Base-by-base conservation (phyloP, 2,888 invertebrate genomes). In the Eupithecia vulgata region DNA sequence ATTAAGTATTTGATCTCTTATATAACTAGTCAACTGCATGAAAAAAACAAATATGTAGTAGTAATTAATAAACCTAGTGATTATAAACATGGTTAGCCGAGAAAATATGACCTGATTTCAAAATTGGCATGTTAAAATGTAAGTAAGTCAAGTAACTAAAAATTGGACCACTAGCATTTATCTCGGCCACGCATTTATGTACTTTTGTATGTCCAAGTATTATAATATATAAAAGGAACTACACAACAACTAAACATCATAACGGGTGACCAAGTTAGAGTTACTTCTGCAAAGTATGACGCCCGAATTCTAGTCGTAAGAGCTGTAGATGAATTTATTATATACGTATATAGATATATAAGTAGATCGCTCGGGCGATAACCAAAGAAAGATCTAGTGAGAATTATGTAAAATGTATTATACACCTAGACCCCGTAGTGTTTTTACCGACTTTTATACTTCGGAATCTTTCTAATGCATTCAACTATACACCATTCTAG, bases 361-460 rank as follows among this genome's bases (percentile, higher is more conserved):
- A 30, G 30, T 78, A 74, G 66, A 65, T 80, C 81, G 81, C 80
- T 30, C 12, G 68, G 42, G 88, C 87, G 88, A 87, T n/a, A n/a
- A 85, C 78, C 79, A 86, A 85, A 84, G 92, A 92, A 92, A 91
- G 91, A 86, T 85, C 90, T 92, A 93, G 92, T 93, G 92, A 93
- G 92, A 93, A 83, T 82, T 83, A 80, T 81, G 78, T 85, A 87
- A 77, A 88, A 85, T 88, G 89, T 91, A 91, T 87, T 89, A 87
- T 91, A 91, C 85, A 91, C 86, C 84, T 88, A 89, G 86, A 80
- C 82, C 90, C 90, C 81, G 87, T 92, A 92, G 92, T 90, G 84
- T 93, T 93, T 93, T 90, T 93, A 93, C 91, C 84, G 86, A 90
- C 89, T 89, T 93, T 93, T 92, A 88, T 92, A 93, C 93, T 90